phyloP scores from a whole-genome alignment of 2,797 vertebrate species.

The Paramormyrops hopkinsi region DNA sequence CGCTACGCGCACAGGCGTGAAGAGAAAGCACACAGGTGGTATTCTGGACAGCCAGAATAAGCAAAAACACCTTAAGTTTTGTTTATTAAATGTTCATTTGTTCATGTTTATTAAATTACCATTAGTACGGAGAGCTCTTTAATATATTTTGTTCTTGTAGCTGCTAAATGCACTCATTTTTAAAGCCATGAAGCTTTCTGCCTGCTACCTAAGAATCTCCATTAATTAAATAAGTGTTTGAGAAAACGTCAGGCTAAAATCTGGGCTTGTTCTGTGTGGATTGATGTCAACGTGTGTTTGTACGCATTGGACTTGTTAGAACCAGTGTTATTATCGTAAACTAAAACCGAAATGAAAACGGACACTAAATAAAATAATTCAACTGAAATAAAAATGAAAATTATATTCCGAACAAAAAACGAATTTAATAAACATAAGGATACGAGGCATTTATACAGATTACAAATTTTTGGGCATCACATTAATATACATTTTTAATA shows the following conservation, averaged over 20 bases:
- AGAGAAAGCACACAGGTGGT: background rate
- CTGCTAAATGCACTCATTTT: background rate
- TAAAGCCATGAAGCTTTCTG: background rate
- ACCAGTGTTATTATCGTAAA: background rate
- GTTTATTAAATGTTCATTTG: background rate
- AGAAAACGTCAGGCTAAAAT: background rate
- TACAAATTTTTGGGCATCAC: background rate
- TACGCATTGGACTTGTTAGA: background rate
- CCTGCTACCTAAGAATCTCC: background rate
- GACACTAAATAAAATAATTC: background rate
- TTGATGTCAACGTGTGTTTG: no score
- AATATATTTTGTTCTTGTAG: background rate
- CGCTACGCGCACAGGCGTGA: background rate
- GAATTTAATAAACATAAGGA: background rate
- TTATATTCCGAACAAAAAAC: background rate
- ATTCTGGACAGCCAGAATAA: background rate
- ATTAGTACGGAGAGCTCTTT: background rate
- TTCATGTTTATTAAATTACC: background rate
- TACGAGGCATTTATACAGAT: background rate
- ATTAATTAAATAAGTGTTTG: background rate
- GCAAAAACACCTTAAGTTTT: background rate
- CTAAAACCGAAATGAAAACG: background rate
- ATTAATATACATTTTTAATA: no score
- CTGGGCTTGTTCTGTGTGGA: background rate
- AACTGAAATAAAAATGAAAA: background rate